Percentiles rank a stretch among this genome's conserved stretches.
phyloP scores from a whole-genome alignment of 1,140 invertebrate genomes.

The Lanistes nyassanus region DNA sequence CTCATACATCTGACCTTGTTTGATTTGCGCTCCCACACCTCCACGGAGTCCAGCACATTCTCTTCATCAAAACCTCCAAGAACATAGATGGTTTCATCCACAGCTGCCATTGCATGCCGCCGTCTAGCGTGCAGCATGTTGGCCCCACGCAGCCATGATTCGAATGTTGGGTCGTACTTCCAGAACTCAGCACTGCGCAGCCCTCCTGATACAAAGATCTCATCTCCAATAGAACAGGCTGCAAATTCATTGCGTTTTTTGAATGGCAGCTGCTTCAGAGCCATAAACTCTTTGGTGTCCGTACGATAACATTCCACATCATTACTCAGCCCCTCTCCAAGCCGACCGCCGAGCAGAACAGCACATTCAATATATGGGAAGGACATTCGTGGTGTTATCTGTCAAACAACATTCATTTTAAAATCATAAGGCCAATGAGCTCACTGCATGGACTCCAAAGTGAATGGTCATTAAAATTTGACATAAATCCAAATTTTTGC shows the following conservation, averaged over 20 bases:
- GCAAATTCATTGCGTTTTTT: slow-evolving; percentile 63
- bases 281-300: slow-evolving; percentile 52
- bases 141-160: slow-evolving; percentile 55
- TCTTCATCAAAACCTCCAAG: slow-evolving; percentile 63
- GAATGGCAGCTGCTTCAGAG: slow-evolving; percentile 57
- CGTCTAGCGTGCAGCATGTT: slow-evolving; percentile 56
- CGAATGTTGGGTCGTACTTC: slow-evolving; percentile 61
- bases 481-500: no score
- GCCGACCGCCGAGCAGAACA: slow-evolving; percentile 55
- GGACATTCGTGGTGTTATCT: slow-evolving; percentile 56
- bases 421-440: no score
- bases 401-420: not conserved
- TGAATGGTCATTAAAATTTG: no score
- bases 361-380: slow-evolving; percentile 51
- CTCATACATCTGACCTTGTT: slow-evolving; percentile 36
- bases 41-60: slow-evolving; percentile 53
- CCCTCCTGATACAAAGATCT: slow-evolving; percentile 60
- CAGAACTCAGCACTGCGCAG: slow-evolving; percentile 60
- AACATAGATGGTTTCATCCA: slow-evolving; percentile 57
- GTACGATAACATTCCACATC: slow-evolving; percentile 59
- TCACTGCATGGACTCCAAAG: no score
- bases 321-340: slow-evolving; percentile 59
- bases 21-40: slow-evolving; percentile 54
- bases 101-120: slow-evolving; percentile 59
- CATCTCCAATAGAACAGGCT: slow-evolving; percentile 55